Conservation (phyloP, 2,797 vertebrate species). For the Anabas testudineus region DNA sequence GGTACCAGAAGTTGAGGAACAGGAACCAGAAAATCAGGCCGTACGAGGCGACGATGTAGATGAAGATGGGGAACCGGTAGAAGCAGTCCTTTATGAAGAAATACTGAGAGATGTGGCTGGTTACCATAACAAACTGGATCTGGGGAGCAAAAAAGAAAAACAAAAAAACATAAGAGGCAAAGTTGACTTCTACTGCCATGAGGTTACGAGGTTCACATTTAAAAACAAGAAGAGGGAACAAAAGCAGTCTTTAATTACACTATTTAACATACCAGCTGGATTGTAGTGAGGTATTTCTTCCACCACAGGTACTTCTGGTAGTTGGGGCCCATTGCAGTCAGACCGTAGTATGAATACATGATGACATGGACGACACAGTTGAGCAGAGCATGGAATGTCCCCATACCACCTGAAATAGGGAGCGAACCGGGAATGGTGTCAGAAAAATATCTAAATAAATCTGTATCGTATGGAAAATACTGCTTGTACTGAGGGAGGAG, state of each 20-base stretch:
- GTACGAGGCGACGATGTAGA: conserved; percentile 92
- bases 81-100: conserved; percentile 93
- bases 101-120: conserved; percentile 91
- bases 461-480: not conserved
- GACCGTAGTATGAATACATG: conserved; percentile 96
- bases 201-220: too few relatives aligned
- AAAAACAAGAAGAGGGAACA: too few relatives aligned
- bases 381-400: conserved; percentile 94
- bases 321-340: conserved; percentile 92
- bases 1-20: conserved; percentile 98
- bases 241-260: too few relatives aligned
- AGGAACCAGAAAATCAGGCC: conserved; percentile 91
- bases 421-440: not conserved
- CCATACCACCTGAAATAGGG: conserved; percentile 88
- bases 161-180: not conserved
- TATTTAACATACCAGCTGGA: conserved; percentile 91
- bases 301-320: conserved; percentile 97
- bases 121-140: conserved; percentile 93
- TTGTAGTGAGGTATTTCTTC: conserved; percentile 96
- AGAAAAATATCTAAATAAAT: not conserved
- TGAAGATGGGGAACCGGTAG: conserved; percentile 92
- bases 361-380: conserved; percentile 94
- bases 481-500: not conserved
- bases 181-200: too few relatives aligned
- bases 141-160: conserved; percentile 56